Base-by-base conservation (phyloP, 2,113 vertebrate species). In the Canis aureus region DNA sequence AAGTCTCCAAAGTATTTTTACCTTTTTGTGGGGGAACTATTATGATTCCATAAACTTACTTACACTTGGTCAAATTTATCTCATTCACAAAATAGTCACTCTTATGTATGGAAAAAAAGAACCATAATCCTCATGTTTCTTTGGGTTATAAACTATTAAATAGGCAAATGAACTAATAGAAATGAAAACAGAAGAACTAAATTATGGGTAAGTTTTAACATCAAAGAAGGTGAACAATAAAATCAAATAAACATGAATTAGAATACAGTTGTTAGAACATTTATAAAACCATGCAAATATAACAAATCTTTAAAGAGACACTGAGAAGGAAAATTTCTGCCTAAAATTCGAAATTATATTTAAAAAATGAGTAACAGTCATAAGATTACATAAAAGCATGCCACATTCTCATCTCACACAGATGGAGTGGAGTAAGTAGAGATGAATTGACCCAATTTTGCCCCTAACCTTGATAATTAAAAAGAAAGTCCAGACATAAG, bases 341-440 rank as follows among this genome's bases (percentile, higher is more conserved):
- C 69, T 86, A 57, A 92, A 87, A 59, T 38, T 71, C 55, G 78
- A 89, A 35, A 35, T 89, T 67, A n/a, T 27, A 59, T 91, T 93
- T 15, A 20, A 90, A 92, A 95, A 35, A 35, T 27, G 43, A 67
- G 25, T 15, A 90, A 69, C 51, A 9, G 27, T 62, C 16, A 20
- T 81, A 55, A 71, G 27, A 69, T 78, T 57, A 83, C n/a, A 35
- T 91, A 71, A 91, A 79, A 57, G 94, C 32, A 55, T 20, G 57
- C 16, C 53, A 11, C 23, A 55, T 32, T 43, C 25, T 55, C 27
- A 27, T 23, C 51, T 81, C 20, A 51, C 23, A 89, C n/a, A 78
- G n/a, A 62, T 13, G 27, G 20, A 27, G 35, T 9, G 60, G 27
- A 11, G 25, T n/a, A 19, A 80, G 49, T 35, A 76, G 53, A 55